phyloP scores from a whole-genome alignment of 2,888 invertebrate species.

The Griposia aprilina region DNA sequence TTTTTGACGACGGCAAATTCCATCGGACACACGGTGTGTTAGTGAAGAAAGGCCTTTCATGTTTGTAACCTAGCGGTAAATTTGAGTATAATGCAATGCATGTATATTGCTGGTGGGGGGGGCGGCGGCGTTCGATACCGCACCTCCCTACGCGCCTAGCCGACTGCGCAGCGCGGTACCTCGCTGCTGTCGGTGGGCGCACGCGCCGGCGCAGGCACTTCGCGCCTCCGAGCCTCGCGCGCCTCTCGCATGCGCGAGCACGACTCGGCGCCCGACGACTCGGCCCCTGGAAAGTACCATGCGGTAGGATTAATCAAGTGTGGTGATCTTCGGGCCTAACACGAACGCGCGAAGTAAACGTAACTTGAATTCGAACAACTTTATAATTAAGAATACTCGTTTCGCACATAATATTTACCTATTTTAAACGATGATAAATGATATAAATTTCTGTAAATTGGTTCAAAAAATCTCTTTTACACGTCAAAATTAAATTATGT shows the following conservation, averaged over 20 bases:
- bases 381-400: too few species aligned
- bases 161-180: slow-evolving; percentile 86
- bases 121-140: slow-evolving; percentile 60
- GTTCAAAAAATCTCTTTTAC: too few species aligned
- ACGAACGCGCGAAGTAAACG: too few species aligned
- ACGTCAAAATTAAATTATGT: too few species aligned
- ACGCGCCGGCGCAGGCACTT: slow-evolving; percentile 84
- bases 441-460: too few species aligned
- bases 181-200: slow-evolving; percentile 88
- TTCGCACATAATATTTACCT: too few species aligned
- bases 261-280: slow-evolving; percentile 86
- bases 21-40: neutral
- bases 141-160: slow-evolving; percentile 76
- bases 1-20: too few species aligned
- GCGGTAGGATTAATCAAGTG: neutral
- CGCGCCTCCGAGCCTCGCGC: slow-evolving; percentile 85
- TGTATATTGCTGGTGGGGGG: slow-evolving; percentile 19
- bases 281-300: slow-evolving; percentile 71
- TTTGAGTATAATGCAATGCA: slow-evolving; percentile 18
- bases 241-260: slow-evolving; percentile 87
- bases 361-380: too few species aligned
- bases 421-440: too few species aligned
- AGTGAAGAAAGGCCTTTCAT: neutral
- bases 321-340: neutral
- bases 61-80: neutral